These are phyloP conservation scores for Ephydatia muelleri DNA, from an alignment of 37 sponge, comb jelly and placozoan genomes.

Conservation along the genomic window DNA sequence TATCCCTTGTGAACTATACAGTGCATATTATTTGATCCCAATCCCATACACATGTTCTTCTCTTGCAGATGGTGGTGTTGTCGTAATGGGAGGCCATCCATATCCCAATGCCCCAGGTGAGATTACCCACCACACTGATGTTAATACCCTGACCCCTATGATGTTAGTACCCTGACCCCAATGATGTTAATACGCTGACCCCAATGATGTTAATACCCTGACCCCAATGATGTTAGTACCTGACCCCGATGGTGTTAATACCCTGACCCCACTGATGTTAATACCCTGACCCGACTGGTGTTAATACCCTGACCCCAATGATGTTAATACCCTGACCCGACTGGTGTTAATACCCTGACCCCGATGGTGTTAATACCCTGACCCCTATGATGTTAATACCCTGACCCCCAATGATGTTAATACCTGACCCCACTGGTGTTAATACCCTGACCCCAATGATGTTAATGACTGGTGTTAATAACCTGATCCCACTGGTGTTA, in stretches of 20 bases:
- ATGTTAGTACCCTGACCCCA: slow-evolving; percentile 14
- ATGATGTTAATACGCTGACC: background rate
- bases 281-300: slow-evolving; percentile 6
- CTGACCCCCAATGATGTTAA: background rate
- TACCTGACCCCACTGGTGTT: slow-evolving; percentile 11
- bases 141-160: background rate
- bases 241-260: slow-evolving; percentile 47
- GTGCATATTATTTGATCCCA: background rate
- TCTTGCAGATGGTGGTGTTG: background rate
- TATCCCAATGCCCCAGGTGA: slow-evolving; percentile 78
- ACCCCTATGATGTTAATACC: slow-evolving; percentile 30
- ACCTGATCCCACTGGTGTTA: background rate
- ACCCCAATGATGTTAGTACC: background rate
- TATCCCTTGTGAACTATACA: too few species aligned
- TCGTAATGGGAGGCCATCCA: slow-evolving; percentile 66
- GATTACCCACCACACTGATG: background rate
- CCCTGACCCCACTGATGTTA: background rate
- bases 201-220: background rate
- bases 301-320: slow-evolving; percentile 4
- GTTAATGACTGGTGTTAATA: background rate
- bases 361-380: background rate
- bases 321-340: background rate
- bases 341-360: background rate
- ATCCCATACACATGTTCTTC: background rate
- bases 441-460: background rate